These are phyloP conservation scores for Otolemur garnettii DNA, from an alignment of 2,113 vertebrate genomes.

Conservation along the genomic window DNA sequence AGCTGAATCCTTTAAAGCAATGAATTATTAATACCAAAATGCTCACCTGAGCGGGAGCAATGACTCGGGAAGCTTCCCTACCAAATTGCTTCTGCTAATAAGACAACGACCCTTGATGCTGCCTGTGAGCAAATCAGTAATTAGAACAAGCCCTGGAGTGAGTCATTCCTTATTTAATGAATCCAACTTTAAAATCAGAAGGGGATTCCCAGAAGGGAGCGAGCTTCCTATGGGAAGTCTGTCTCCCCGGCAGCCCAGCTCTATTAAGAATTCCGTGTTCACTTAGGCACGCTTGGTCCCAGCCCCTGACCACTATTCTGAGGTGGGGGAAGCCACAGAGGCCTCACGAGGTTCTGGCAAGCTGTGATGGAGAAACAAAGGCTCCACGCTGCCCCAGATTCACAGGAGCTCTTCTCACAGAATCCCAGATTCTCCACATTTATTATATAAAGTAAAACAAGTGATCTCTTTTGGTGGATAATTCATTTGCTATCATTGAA, in stretches of 20 bases:
- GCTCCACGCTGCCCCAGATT: not conserved
- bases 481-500: not conserved
- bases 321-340: fast-evolving
- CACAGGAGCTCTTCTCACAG: not conserved
- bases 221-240: not conserved
- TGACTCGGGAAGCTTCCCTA: not conserved
- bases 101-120: not conserved
- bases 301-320: not conserved
- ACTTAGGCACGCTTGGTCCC: not conserved
- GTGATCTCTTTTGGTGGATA: not conserved
- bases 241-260: not conserved
- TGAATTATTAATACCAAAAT: not conserved
- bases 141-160: not conserved
- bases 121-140: constrained; percentile 18
- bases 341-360: no score
- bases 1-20: not conserved
- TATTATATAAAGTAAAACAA: not conserved
- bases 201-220: not conserved
- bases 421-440: not conserved
- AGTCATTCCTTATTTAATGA: constrained; percentile 55
- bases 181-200: constrained; percentile 50
- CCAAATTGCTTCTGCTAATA: not conserved
- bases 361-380: not conserved
- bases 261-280: not conserved
- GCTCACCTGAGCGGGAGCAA: not conserved